These are phyloP conservation scores for Lucinisca nassula DNA, from an alignment of 2,888 invertebrate genomes.

Conservation along the genomic window DNA sequence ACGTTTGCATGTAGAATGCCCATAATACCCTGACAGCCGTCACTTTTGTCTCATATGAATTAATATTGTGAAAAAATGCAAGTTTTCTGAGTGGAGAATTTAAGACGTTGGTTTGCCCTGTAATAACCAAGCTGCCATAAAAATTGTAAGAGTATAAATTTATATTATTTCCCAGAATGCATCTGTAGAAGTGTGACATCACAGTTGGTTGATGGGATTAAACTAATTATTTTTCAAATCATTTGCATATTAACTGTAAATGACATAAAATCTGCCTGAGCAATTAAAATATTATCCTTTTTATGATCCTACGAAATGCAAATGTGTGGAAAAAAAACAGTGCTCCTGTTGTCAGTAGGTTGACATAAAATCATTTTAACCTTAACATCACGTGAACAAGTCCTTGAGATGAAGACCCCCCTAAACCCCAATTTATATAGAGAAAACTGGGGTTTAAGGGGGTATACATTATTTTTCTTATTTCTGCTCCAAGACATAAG, in stretches of 20 bases:
- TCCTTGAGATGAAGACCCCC: too few species aligned
- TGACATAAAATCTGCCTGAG: neutral
- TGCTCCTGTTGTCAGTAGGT: neutral
- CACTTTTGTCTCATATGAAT: neutral
- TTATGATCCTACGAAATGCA: neutral
- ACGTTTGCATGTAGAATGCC: neutral
- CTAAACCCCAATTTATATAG: too few species aligned
- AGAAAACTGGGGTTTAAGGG: too few species aligned
- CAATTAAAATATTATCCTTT: neutral
- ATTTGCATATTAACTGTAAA: neutral
- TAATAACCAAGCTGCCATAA: constrained; percentile 1
- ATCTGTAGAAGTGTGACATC: neutral
- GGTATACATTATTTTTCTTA: too few species aligned
- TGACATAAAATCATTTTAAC: neutral
- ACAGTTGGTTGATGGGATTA: neutral
- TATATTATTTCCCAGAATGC: neutral
- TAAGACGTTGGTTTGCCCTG: neutral
- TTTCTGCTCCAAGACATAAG: too few species aligned
- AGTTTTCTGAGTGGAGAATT: neutral
- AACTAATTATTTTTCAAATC: neutral
- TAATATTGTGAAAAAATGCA: neutral
- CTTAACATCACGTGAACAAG: too few species aligned
- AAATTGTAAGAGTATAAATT: neutral
- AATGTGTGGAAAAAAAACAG: neutral
- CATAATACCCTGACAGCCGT: neutral